Conservation (phyloP, 2,113 vertebrate genomes). For the Lophotis ruficrista region DNA sequence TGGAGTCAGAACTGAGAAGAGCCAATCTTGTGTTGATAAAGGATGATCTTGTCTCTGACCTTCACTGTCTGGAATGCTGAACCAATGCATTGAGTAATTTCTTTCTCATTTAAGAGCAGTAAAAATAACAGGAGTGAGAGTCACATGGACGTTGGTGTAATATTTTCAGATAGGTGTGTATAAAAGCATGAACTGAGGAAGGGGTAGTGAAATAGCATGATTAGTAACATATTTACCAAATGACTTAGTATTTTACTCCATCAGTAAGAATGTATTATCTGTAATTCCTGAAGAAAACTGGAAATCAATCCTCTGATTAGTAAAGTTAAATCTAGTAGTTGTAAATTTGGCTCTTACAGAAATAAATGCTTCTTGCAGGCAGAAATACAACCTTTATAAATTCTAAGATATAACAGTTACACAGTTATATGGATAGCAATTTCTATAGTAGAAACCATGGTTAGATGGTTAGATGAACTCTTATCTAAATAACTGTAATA, state of each 20-base stretch:
- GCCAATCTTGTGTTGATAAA: not conserved
- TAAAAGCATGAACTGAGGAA: not conserved
- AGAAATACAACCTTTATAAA: not conserved
- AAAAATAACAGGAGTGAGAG: not conserved
- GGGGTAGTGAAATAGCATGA: not conserved
- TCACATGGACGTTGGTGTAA: not conserved
- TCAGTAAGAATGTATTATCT: not conserved
- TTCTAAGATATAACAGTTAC: not conserved
- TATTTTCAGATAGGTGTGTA: not conserved
- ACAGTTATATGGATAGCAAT: not conserved
- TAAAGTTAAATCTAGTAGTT: not conserved
- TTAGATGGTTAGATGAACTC: not conserved
- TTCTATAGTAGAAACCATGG: not conserved
- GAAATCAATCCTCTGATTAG: not conserved
- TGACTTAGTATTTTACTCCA: not conserved
- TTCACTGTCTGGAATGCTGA: not conserved
- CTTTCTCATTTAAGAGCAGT: not conserved
- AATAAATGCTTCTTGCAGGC: not conserved
- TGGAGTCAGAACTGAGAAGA: not conserved
- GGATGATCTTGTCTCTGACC: not conserved
- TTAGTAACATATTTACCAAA: not conserved
- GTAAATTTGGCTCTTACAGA: not conserved
- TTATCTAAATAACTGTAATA: not conserved
- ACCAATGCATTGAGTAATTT: not conserved
- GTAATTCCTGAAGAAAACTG: not conserved